Evolutionary conservation across 2,888 invertebrate genomes (phyloP).

Genomic region (Suillia variegata): DNA sequence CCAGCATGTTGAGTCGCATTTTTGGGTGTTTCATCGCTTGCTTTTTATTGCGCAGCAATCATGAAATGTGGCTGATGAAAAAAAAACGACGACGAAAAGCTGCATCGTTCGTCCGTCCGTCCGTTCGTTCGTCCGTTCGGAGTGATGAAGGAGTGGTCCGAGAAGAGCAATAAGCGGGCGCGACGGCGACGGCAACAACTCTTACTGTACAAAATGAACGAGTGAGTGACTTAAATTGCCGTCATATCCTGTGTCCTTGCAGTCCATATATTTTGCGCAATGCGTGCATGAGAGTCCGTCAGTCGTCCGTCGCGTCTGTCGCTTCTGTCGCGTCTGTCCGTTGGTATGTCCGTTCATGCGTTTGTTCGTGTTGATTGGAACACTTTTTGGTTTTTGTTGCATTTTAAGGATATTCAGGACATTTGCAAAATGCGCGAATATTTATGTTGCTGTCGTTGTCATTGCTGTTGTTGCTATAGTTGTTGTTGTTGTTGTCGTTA

Average conservation of each 20-base stretch:
- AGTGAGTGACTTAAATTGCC: conserved; percentile 54
- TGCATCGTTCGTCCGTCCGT: too few species aligned
- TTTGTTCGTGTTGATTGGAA: conserved; percentile 14
- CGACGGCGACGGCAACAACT: background rate
- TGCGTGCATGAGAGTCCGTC: conserved; percentile 10
- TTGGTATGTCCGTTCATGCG: background rate
- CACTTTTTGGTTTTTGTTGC: conserved; percentile 25
- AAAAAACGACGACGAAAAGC: background rate
- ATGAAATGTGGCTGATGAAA: conserved; percentile 23
- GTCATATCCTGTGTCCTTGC: conserved; percentile 42
- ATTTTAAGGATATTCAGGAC: conserved; percentile 18
- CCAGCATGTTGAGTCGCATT: conserved; percentile 17
- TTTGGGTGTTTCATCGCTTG: conserved; percentile 30
- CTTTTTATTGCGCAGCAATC: conserved; percentile 35
- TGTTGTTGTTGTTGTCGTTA: conserved; percentile 10
- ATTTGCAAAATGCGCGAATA: conserved; percentile 32
- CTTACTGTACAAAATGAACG: conserved; percentile 31
- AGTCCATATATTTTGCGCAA: conserved; percentile 28
- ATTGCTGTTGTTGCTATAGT: conserved; percentile 13
- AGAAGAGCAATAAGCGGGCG: background rate
- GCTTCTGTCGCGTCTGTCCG: conserved; percentile 8
- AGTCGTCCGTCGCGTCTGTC: background rate
- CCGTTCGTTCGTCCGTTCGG: too few species aligned
- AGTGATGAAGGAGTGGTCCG: too few species aligned
- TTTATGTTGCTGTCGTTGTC: conserved; percentile 31